Percentiles rank a stretch among this genome's conserved stretches.
phyloP scores from a whole-genome alignment of 2,888 invertebrate genomes.

The Blastobasis adustella region DNA sequence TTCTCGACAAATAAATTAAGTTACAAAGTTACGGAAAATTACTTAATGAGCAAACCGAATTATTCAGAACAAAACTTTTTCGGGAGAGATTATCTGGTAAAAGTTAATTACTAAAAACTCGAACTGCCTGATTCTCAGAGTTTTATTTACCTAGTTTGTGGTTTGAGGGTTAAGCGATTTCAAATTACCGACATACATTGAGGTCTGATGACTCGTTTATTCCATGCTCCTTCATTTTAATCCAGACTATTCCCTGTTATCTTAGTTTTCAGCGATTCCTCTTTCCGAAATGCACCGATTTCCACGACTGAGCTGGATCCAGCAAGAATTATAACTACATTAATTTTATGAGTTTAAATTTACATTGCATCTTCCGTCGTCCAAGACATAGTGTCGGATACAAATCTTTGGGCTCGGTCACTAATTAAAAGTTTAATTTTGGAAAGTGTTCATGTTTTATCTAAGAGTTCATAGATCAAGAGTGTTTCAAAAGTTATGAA shows the following conservation, averaged over 20 bases:
- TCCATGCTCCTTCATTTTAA: conserved; percentile 34
- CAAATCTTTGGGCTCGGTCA: no score
- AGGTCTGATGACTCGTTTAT: conserved; percentile 26
- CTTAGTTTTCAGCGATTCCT: conserved; percentile 11
- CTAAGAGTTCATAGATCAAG: no score
- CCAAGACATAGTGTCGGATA: conserved; percentile 23
- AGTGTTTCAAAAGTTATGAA: no score
- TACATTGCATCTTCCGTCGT: conserved; percentile 52
- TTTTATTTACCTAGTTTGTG: neutral
- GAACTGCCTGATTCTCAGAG: conserved; percentile 4
- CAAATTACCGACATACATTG: conserved; percentile 36
- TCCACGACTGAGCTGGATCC: conserved; percentile 44
- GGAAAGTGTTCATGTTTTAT: no score
- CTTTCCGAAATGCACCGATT: conserved; percentile 26
- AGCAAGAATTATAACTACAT: conserved; percentile 44
- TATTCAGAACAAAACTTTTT: neutral
- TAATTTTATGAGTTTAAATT: conserved; percentile 47
- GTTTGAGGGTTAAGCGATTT: neutral
- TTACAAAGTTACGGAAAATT: no score
- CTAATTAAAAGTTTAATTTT: no score
- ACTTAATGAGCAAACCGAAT: neutral
- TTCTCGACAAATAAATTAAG: no score
- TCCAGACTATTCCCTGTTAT: conserved; percentile 14
- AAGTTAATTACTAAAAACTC: conserved; percentile 15
- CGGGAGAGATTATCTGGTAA: conserved; percentile 1